Evolutionary conservation across 1,140 invertebrate species (phyloP).

Genomic region (Leucophenga varia): DNA sequence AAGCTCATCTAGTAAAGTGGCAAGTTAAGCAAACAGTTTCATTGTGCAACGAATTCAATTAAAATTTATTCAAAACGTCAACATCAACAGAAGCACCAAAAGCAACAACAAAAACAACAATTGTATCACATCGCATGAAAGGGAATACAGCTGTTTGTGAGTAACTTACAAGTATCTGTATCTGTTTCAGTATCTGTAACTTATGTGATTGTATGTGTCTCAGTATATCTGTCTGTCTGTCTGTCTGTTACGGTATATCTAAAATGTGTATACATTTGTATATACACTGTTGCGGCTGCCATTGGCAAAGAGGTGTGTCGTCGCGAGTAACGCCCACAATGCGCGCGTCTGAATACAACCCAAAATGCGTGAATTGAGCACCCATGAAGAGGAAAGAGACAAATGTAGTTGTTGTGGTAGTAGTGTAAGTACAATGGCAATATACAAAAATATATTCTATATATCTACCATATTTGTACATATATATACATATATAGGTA

Average conservation of each 20-base stretch:
- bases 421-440: too few species aligned
- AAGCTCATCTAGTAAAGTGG: conserved; percentile 48
- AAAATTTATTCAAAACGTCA: conserved; percentile 56
- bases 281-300: conserved; percentile 23
- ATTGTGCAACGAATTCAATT: conserved; percentile 56
- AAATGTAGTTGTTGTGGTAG: too few species aligned
- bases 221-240: too few species aligned
- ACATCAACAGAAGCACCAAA: conserved; percentile 18
- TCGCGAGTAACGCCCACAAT: conserved; percentile 23
- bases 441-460: too few species aligned
- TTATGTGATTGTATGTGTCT: conserved; percentile 7
- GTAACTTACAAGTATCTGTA: conserved; percentile 7
- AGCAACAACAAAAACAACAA: conserved; percentile 12
- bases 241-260: too few species aligned
- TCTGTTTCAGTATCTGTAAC: conserved; percentile 16
- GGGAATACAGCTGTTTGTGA: not conserved
- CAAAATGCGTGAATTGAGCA: not conserved
- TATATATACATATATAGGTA: too few species aligned
- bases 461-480: too few species aligned
- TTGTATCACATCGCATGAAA: conserved; percentile 12
- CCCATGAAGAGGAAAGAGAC: not conserved
- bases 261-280: conserved; percentile 2
- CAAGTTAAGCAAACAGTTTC: conserved; percentile 56
- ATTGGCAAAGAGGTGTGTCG: conserved; percentile 44
- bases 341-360: not conserved